phyloP scores from a whole-genome alignment of 2,113 vertebrate genomes.

The Hippopotamus amphibius region DNA sequence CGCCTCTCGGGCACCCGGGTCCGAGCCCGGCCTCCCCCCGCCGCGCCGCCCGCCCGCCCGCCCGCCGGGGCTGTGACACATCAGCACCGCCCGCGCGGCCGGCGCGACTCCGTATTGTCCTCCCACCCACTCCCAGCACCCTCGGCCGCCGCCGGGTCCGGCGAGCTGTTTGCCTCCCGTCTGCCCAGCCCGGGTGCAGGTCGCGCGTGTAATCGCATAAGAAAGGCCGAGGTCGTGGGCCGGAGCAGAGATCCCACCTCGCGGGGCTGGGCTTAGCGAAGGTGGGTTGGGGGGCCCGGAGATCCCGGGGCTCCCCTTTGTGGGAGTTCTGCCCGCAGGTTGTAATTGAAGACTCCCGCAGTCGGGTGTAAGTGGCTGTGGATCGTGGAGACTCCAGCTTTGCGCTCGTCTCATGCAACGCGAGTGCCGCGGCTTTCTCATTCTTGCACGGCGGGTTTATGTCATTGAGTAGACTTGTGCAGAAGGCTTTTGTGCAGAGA shows the following conservation, averaged over 20 bases:
- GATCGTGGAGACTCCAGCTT: not conserved
- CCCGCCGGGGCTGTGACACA: not conserved
- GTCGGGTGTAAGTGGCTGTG: not conserved
- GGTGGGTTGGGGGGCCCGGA: not conserved
- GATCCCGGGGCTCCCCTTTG: not conserved
- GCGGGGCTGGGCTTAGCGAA: not conserved
- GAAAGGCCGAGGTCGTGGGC: not conserved
- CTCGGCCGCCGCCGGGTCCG: not conserved
- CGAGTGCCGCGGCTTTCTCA: not conserved
- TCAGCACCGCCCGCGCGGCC: constrained; percentile 18
- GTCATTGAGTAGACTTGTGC: not conserved
- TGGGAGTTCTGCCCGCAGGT: not conserved
- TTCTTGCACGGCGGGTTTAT: not conserved
- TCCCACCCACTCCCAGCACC: not conserved
- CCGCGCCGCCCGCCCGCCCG: not conserved
- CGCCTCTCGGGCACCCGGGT: not conserved
- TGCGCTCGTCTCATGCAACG: not conserved
- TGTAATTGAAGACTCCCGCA: not conserved
- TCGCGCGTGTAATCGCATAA: not conserved
- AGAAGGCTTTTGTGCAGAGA: not conserved
- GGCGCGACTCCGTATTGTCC: not conserved
- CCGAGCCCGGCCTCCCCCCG: not conserved
- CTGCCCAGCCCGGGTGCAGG: not conserved
- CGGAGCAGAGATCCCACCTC: not conserved
- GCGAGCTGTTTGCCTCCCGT: not conserved